phyloP scores from a whole-genome alignment of 2,888 invertebrate genomes.

The Apamea epomidion region DNA sequence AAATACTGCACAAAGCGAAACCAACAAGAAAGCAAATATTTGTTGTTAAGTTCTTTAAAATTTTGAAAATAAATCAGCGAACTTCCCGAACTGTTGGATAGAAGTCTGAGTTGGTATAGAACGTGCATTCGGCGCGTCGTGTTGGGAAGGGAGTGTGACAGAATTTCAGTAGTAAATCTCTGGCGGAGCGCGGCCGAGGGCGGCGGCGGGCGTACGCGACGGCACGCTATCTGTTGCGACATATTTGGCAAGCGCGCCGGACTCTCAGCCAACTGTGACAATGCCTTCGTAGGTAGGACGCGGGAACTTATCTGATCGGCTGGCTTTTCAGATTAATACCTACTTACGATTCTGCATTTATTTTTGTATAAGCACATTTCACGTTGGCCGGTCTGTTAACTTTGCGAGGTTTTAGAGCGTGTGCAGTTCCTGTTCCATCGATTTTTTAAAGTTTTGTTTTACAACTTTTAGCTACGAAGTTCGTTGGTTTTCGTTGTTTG shows the following conservation, averaged over 20 bases:
- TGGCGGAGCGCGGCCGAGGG: slow-evolving; percentile 60
- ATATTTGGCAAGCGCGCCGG: slow-evolving; percentile 86
- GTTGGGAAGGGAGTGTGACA: slow-evolving; percentile 76
- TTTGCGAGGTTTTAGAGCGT: slow-evolving; percentile 42
- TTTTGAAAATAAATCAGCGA: slow-evolving; percentile 78
- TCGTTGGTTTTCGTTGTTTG: slow-evolving; percentile 41
- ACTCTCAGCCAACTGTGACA: slow-evolving; percentile 87
- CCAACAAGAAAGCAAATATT: slow-evolving; percentile 61
- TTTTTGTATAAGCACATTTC: slow-evolving; percentile 58
- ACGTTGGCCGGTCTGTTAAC: slow-evolving; percentile 53
- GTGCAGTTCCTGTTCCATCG: slow-evolving; percentile 37
- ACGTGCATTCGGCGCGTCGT: slow-evolving; percentile 62
- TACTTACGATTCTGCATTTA: slow-evolving; percentile 71
- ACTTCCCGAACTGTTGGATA: slow-evolving; percentile 63
- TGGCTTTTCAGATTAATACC: slow-evolving; percentile 76
- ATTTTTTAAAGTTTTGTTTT: slow-evolving; percentile 44
- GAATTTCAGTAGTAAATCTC: slow-evolving; percentile 83
- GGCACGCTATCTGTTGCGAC: slow-evolving; percentile 83
- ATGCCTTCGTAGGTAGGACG: slow-evolving; percentile 72
- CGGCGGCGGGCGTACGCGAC: slow-evolving; percentile 55
- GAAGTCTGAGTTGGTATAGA: slow-evolving; percentile 58
- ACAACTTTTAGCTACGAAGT: slow-evolving; percentile 41
- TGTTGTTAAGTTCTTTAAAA: slow-evolving; percentile 70
- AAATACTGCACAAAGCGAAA: slow-evolving; percentile 56
- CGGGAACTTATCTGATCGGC: slow-evolving; percentile 76